Base-by-base conservation (phyloP, 1,140 invertebrate species). In the Littorina saxatilis region DNA sequence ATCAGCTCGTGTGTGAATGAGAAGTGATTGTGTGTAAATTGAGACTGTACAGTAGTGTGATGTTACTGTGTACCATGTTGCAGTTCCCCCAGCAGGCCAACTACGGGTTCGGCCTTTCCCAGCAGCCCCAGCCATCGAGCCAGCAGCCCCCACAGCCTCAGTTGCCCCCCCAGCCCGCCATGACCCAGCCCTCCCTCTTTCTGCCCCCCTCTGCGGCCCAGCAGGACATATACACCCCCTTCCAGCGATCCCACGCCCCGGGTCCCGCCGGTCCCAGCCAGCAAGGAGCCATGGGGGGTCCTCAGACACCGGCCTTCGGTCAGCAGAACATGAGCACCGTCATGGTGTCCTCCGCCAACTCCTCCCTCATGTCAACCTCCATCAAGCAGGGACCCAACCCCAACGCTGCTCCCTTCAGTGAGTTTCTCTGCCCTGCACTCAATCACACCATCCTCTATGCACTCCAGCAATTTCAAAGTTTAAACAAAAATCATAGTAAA, bases 301-400 rank as follows among this genome's bases (percentile, higher is more conserved):
- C 93, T 75, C 84, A 83, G 20, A 35, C 47, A 7, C 79, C 75
- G 20, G 77, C 81, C n/a, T 90, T 87, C 83, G 87, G 86, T 23
- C 89, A 90, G 81, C 87, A 83, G 15, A 81, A 86, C 88, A 97
- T 96, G 93, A 97, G 95, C 87, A 96, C 96, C 39, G 96, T 97
- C 78, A 94, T 98, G 82, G 97, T 98, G 81, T 97, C 96, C 73
- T 97, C 96, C 39, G 96, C 95, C 13, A 95, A 96, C 13, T 97
- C 96, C 92, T 97, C 96, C 32, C 93, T 97, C 68, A 97, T 98
- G 96, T 97, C 96, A 0, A 96, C 96, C 52, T 96, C 95, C 84
- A 96, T 97, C 23, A 98, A 98, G 90, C 96, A 96, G 29, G 96
- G 95, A 95, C 88, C 85, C 37, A 86, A 85, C 76, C 86, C 86